Conservation (phyloP, 2,888 invertebrate species). For the Didymodactylos carnosus region DNA sequence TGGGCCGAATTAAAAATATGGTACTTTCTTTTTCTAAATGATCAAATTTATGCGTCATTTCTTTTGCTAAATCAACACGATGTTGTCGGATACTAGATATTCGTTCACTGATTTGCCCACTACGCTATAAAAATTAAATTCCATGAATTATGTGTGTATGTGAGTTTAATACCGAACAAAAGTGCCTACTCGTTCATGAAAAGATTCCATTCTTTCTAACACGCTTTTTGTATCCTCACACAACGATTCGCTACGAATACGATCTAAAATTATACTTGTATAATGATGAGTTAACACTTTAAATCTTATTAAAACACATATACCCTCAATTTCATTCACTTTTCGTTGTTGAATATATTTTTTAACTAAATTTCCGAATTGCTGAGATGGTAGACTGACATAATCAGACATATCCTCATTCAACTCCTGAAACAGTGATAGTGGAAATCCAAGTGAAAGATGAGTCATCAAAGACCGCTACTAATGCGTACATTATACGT, state of each 20-base stretch:
- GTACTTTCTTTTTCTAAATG: constrained; percentile 29
- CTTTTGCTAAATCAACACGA: constrained; percentile 23
- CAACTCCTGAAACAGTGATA: not conserved
- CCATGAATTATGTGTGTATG: no score
- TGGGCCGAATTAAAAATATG: constrained; percentile 33
- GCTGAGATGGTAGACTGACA: not conserved
- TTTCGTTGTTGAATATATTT: not conserved
- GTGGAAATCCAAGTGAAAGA: no score
- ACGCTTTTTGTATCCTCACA: not conserved
- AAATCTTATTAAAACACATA: no score
- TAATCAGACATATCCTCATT: not conserved
- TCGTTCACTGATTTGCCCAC: constrained; percentile 1
- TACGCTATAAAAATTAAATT: not conserved
- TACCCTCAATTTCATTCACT: not conserved
- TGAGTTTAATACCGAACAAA: not conserved
- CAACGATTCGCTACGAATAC: not conserved
- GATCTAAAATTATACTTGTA: not conserved
- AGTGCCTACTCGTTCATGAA: not conserved
- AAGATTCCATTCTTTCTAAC: not conserved
- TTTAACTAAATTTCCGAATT: not conserved
- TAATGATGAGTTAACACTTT: not conserved
- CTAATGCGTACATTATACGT: not conserved
- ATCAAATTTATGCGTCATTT: constrained; percentile 29
- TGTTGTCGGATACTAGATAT: constrained; percentile 27
- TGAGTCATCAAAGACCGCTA: no score